Conservation (phyloP, 2,888 invertebrate genomes). For the Torymus aiolomorphi region DNA sequence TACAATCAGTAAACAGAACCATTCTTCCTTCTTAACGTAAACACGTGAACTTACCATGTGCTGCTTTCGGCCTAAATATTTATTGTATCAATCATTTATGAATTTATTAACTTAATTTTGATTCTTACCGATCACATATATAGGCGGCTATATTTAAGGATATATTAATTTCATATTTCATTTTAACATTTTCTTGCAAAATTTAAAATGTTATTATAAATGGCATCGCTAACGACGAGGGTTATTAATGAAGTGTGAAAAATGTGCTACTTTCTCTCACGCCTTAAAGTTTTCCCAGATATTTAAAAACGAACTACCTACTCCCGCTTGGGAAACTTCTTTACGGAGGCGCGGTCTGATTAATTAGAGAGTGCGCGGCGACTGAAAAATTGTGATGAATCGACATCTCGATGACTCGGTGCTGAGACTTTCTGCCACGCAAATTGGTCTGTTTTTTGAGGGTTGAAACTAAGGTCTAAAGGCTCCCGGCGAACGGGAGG, state of each 20-base stretch:
- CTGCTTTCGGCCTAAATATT: no score
- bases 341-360: background rate
- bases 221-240: no score
- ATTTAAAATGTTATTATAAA: no score
- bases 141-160: no score
- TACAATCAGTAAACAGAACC: no score
- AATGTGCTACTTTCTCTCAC: conserved; percentile 24
- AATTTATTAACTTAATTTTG: no score
- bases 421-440: conserved; percentile 12
- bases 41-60: background rate
- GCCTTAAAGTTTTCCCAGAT: background rate
- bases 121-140: no score
- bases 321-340: conserved; percentile 10
- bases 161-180: no score
- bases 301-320: background rate
- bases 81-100: no score
- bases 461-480: conserved; percentile 8
- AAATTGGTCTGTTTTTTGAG: conserved; percentile 18
- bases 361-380: conserved; percentile 21
- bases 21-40: background rate
- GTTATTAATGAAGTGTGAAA: conserved; percentile 13
- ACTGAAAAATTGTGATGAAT: conserved; percentile 46
- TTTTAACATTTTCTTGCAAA: no score
- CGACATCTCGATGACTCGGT: conserved; percentile 11
- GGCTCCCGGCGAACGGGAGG: background rate